phyloP scores from a whole-genome alignment of 2,113 vertebrate species.

The Sylvilagus bachmani region DNA sequence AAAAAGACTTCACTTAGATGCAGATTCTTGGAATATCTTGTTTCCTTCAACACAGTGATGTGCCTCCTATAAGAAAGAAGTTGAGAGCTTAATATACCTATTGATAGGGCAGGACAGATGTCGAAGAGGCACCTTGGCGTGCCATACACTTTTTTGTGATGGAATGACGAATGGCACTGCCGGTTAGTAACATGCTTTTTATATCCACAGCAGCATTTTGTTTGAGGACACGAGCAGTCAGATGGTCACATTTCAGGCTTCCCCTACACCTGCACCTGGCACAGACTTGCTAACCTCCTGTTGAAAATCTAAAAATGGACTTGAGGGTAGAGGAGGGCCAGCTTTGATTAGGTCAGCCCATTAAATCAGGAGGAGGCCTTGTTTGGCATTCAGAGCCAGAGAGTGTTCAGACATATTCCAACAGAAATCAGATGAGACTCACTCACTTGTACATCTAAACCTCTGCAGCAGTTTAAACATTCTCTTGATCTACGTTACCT shows the following conservation, averaged over 20 bases:
- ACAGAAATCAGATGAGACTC: background rate
- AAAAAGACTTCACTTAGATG: background rate
- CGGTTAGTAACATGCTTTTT: background rate
- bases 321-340: background rate
- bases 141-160: accelerated
- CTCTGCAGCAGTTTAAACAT: background rate
- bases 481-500: background rate
- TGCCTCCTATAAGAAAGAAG: background rate
- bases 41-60: background rate
- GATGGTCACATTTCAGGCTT: background rate
- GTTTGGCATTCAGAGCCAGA: background rate
- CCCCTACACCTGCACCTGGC: background rate
- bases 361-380: background rate
- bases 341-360: background rate
- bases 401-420: background rate
- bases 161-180: background rate
- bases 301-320: background rate
- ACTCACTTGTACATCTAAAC: background rate
- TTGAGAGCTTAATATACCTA: background rate
- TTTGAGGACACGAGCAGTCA: background rate
- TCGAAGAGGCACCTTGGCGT: background rate
- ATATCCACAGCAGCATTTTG: background rate
- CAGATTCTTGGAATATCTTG: background rate
- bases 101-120: background rate
- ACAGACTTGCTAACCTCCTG: background rate